Percentiles rank a stretch among this genome's conserved stretches.
Conservation (phyloP, 2,113 vertebrate genomes). For the Syngnathoides biaculeatus region DNA sequence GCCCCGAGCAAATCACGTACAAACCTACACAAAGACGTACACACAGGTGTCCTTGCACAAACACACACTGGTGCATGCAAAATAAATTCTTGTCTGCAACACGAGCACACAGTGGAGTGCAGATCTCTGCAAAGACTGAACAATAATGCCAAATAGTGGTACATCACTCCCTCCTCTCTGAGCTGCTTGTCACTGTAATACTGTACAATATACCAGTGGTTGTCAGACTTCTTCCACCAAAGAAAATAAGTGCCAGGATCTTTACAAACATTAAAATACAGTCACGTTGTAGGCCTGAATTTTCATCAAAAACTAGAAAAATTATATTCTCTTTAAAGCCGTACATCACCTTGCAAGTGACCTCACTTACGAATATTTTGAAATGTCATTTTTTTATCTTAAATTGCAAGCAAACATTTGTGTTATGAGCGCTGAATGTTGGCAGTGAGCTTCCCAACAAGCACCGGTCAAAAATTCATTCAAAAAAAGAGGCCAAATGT, state of each 20-base stretch:
- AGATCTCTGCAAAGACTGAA: not conserved
- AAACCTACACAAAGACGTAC: constrained; percentile 12
- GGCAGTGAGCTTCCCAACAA: no score
- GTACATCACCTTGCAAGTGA: no score
- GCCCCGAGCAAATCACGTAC: constrained; percentile 49
- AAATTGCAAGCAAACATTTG: no score
- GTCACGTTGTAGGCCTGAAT: no score
- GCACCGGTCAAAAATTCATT: no score
- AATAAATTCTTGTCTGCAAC: constrained; percentile 23
- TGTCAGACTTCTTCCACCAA: not conserved
- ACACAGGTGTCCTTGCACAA: constrained; percentile 15
- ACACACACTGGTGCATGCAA: constrained; percentile 35
- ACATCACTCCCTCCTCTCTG: not conserved
- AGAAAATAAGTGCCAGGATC: not conserved
- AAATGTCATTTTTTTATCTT: no score
- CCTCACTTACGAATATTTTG: no score
- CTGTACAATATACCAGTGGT: not conserved
- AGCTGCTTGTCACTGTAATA: not conserved
- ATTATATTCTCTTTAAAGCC: no score
- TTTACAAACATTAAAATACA: not conserved
- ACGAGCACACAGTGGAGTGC: not conserved
- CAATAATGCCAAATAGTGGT: not conserved
- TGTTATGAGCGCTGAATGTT: no score
- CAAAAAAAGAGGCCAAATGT: no score
- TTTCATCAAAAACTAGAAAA: no score